phyloP scores from a whole-genome alignment of 2,113 vertebrate genomes.

The Nothobranchius kuhntae region DNA sequence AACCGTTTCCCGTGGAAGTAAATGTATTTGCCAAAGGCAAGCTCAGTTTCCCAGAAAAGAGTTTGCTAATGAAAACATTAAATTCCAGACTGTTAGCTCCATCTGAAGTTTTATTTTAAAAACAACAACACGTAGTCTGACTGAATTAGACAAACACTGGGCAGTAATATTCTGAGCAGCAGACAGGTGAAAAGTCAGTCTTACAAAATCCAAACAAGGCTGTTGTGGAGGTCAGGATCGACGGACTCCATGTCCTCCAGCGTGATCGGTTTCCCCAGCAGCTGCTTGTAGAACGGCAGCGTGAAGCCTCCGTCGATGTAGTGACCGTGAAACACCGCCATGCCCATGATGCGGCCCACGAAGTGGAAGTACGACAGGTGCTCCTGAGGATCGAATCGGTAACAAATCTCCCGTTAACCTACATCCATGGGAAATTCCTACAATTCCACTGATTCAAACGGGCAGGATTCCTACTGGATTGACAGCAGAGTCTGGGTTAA shows the following conservation, averaged over 20 bases:
- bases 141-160: too few species aligned
- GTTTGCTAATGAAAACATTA: too few species aligned
- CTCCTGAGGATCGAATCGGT: slow-evolving; percentile 78
- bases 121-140: too few species aligned
- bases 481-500: slow-evolving; percentile 97
- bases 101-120: too few species aligned
- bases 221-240: slow-evolving; percentile 98
- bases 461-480: slow-evolving; percentile 84
- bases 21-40: background rate
- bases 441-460: background rate
- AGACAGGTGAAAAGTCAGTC: slow-evolving; percentile 33
- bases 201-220: slow-evolving; percentile 98
- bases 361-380: slow-evolving; percentile 99
- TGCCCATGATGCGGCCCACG: slow-evolving; percentile 98
- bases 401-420: background rate
- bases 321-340: slow-evolving; percentile 98
- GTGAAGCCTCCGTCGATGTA: slow-evolving; percentile 99
- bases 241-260: slow-evolving; percentile 98
- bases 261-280: slow-evolving; percentile 97
- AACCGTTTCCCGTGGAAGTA: background rate
- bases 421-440: background rate
- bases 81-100: too few species aligned
- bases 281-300: slow-evolving; percentile 96
- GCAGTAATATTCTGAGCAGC: too few species aligned
- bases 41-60: background rate